Base-by-base conservation (phyloP, 2,797 vertebrate genomes). In the Momotus momota region DNA sequence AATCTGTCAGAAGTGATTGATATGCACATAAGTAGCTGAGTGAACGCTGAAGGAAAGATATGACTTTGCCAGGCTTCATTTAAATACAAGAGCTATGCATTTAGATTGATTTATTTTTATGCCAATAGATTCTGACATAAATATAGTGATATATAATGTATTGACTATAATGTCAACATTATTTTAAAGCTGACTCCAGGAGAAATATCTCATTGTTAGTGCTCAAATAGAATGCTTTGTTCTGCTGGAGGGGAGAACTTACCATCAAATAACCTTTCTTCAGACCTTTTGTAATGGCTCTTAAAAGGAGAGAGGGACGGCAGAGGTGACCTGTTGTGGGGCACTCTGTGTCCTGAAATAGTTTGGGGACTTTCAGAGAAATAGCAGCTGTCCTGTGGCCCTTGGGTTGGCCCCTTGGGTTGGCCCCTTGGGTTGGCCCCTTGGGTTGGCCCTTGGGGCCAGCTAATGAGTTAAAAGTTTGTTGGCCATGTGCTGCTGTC, bases 121-220 rank as follows among this genome's bases (percentile, higher is more conserved):
- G 96, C 95, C 97, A 74, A 81, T 95, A 95, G 48, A 33, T 77
- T 93, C 89, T 96, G 97, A 93, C 96, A 96, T 85, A 94, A 96
- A 94, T 95, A 93, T 71, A 74, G 90, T 86, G 94, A 81, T 91
- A 40, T 88, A 75, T 87, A 88, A 95, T 81, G 81, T 84, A 95
- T 96, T 60, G 86, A 91, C 96, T 75, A 8, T 75, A 92, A 96
- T 90, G 92, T 93, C 97, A 97, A 92, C 82, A 48, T 97, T 91
- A 93, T 95, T 97, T 96, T 92, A 96, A 97, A 97, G 96, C 97
- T 97, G 97, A 96, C 92, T 98, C 57, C 7, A 90, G 97, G 88
- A 92, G 94, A 97, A 97, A 95, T 58, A 88, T 45, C 83, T 93
- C 62, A 9, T 90, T 95, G 97, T 89, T 88, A 62, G 51, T 78